Evolutionary conservation across 2,888 invertebrate species (phyloP), one percentile per base, ranked within the genome.

Genomic region (Nephrotoma appendiculata): DNA sequence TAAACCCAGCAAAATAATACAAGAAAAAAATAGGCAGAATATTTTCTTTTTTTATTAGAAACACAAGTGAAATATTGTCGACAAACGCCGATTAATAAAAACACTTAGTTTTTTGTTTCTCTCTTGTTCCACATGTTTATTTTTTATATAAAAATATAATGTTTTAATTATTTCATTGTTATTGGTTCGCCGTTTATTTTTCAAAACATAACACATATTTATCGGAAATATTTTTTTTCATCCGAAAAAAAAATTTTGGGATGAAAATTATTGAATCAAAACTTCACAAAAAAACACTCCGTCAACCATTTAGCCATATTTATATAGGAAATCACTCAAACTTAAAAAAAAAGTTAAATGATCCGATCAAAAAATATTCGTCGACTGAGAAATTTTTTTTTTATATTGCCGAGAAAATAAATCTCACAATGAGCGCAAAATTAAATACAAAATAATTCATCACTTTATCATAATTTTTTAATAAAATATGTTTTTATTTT

Each of bases 311-410:
- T 44, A 71, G 85, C 85, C 85, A 85, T 85, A 71, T 71, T 71
- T 85, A 85, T 85, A 43, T 42, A 42, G 42, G 44, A 85, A 85
- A 85, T 85, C 85, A 85, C 85, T 85, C 85, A 85, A 85, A 85
- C 43, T 45, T 7, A 43, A 52, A 86, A 87, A n/a, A 86, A 87
- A 87, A 86, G 83, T 86, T 86, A 87, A 87, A 86, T 88, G 88
- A 89, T 89, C 89, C 89, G 90, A 89, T 90, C 90, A 90, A 85
- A 86, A 86, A 42, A 71, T 71, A 71, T 84, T 86, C 52, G 86
- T 52, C 86, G 86, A 86, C 86, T 86, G 86, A 86, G 86, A 86
- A 86, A 48, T 86, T 86, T 45, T 86, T 84, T 84, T 84, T 84
- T 84, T 84, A 42, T 86, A 86, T 86, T 86, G 86, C 86, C 86